Evolutionary conservation across 2,113 vertebrate species (phyloP).

Genomic region (Anser brachyrhynchus): DNA sequence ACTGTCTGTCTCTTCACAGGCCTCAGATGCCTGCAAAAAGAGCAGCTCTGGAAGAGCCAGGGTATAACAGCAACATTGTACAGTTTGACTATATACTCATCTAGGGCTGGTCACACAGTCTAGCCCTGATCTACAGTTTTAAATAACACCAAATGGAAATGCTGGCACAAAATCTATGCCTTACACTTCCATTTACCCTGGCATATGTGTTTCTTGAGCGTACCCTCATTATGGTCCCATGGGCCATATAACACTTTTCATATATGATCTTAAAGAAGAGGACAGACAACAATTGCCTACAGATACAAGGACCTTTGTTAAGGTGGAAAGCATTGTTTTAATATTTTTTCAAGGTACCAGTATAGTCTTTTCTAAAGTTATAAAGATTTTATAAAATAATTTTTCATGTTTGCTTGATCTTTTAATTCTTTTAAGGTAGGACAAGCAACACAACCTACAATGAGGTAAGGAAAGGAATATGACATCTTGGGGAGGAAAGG

Average conservation of each 20-base stretch:
- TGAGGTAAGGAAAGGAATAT: background rate
- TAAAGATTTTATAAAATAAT: background rate
- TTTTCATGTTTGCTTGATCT: background rate
- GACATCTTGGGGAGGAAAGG: background rate
- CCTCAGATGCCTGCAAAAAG: background rate
- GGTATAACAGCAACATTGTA: background rate
- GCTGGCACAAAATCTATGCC: background rate
- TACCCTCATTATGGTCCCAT: background rate
- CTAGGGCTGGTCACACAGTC: background rate
- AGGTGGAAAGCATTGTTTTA: background rate
- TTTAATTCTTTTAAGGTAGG: background rate
- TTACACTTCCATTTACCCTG: background rate
- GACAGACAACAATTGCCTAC: background rate
- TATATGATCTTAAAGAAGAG: background rate
- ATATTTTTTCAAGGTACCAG: background rate
- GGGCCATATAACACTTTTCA: background rate
- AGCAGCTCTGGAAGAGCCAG: background rate
- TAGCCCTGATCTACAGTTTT: background rate
- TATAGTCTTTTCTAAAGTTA: background rate
- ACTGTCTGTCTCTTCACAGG: background rate
- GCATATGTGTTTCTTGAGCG: background rate
- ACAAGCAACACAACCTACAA: background rate
- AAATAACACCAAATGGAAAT: conserved; percentile 33
- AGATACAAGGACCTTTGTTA: background rate
- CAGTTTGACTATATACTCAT: background rate